Conservation (phyloP, 2,797 vertebrate genomes). For the Coluber constrictor region DNA sequence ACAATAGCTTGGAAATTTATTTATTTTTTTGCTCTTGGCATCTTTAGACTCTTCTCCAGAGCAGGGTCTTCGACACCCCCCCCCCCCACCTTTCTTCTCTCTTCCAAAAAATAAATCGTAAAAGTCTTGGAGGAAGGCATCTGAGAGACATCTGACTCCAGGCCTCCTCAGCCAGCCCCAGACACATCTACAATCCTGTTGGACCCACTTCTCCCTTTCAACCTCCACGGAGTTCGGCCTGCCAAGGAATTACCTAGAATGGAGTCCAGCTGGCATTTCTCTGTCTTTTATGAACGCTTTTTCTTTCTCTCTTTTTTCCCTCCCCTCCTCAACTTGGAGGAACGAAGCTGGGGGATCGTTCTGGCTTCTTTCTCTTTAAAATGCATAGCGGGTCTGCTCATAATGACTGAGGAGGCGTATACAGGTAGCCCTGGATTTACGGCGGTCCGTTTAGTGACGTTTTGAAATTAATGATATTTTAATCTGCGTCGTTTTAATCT, state of each 20-base stretch:
- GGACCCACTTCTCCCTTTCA: slow-evolving; percentile 7
- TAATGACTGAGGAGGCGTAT: background rate
- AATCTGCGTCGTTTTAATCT: too few relatives aligned
- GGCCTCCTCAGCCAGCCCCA: slow-evolving; percentile 19
- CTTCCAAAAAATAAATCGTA: slow-evolving; percentile 7
- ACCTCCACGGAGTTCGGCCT: slow-evolving; percentile 15
- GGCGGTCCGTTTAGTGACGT: too few relatives aligned
- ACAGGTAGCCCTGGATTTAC: too few relatives aligned
- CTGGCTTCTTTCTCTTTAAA: background rate
- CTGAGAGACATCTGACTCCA: background rate
- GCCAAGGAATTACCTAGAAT: slow-evolving; percentile 33
- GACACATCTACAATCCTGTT: background rate
- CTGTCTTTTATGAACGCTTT: background rate
- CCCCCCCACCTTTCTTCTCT: background rate
- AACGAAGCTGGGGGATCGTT: background rate
- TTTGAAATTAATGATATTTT: too few relatives aligned
- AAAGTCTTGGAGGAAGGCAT: slow-evolving; percentile 4
- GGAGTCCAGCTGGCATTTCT: background rate
- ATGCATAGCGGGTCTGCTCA: background rate
- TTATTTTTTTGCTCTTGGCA: background rate
- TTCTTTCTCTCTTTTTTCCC: background rate
- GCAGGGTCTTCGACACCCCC: too few relatives aligned
- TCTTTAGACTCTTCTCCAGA: background rate
- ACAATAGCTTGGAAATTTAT: background rate
- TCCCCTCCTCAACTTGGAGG: background rate